A percentile compares a stretch with the other conserved stretches of the same genome.
Conservation (phyloP, 2,113 vertebrate species). For the Melospiza melodia region DNA sequence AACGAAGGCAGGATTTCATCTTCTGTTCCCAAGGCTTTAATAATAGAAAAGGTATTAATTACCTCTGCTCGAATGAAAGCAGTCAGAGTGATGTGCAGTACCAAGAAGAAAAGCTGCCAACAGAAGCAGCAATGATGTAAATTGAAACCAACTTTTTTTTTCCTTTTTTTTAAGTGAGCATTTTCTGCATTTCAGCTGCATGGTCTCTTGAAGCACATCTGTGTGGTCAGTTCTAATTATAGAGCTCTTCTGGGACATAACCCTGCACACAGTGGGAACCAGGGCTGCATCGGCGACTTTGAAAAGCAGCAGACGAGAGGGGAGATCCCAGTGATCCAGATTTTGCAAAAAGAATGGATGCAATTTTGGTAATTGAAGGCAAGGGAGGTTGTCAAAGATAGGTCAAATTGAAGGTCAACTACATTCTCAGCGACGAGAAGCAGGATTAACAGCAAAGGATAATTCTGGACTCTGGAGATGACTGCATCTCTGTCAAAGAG, state of each 20-base stretch:
- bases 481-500: slow-evolving; percentile 30
- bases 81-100: not conserved
- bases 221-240: slow-evolving; percentile 62
- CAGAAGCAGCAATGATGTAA: not conserved
- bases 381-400: not conserved
- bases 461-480: slow-evolving; percentile 28
- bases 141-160: not conserved
- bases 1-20: slow-evolving; percentile 22
- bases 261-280: not conserved
- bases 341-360: not conserved
- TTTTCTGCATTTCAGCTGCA: slow-evolving; percentile 28
- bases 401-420: slow-evolving; percentile 20
- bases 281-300: not conserved
- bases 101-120: not conserved
- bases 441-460: slow-evolving; percentile 13
- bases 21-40: slow-evolving; percentile 52
- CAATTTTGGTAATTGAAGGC: not conserved
- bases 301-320: not conserved
- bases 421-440: not conserved
- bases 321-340: not conserved
- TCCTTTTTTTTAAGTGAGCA: not conserved
- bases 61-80: slow-evolving; percentile 19
- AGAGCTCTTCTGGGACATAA: slow-evolving; percentile 30
- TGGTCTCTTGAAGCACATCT: slow-evolving; percentile 49
- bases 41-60: slow-evolving; percentile 64